Conservation (phyloP, 2,888 invertebrate species). For the Lycaena phlaeas region DNA sequence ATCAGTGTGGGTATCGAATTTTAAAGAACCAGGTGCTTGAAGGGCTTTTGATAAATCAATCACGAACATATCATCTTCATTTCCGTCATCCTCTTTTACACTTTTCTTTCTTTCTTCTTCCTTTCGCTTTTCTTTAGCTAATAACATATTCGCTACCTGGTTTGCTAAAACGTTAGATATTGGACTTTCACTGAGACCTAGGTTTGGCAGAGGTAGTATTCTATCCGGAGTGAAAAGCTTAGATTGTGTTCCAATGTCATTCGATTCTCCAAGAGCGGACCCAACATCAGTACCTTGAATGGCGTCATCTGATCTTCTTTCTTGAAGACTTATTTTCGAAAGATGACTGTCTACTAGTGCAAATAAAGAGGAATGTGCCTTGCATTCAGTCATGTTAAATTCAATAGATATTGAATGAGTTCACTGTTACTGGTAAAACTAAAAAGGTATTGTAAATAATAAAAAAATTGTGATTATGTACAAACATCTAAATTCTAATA, state of each 20-base stretch:
- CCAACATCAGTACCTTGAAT: neutral
- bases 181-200: slow-evolving; percentile 31
- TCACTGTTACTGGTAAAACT: no score
- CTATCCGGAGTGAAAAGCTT: slow-evolving; percentile 33
- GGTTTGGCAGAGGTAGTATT: slow-evolving; percentile 36
- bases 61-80: slow-evolving; percentile 34
- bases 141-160: slow-evolving; percentile 55
- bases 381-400: slow-evolving; percentile 41
- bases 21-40: slow-evolving; percentile 25
- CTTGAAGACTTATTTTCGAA: slow-evolving; percentile 42
- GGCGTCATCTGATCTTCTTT: slow-evolving; percentile 23
- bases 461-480: neutral
- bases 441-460: no score
- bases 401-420: neutral
- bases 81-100: slow-evolving; percentile 31
- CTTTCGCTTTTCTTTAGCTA: slow-evolving; percentile 42
- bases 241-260: slow-evolving; percentile 18
- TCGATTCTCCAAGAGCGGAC: neutral
- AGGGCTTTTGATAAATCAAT: slow-evolving; percentile 50
- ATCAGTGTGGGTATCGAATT: slow-evolving; percentile 15
- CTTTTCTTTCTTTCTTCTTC: slow-evolving; percentile 34
- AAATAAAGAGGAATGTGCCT: slow-evolving; percentile 46
- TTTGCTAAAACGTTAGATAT: slow-evolving; percentile 38
- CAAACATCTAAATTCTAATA: no score
- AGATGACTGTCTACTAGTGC: slow-evolving; percentile 52